Evolutionary conservation across 2,888 invertebrate species (phyloP), one percentile per base, ranked within the genome.

Genomic region (Heliothis peltigera): DNA sequence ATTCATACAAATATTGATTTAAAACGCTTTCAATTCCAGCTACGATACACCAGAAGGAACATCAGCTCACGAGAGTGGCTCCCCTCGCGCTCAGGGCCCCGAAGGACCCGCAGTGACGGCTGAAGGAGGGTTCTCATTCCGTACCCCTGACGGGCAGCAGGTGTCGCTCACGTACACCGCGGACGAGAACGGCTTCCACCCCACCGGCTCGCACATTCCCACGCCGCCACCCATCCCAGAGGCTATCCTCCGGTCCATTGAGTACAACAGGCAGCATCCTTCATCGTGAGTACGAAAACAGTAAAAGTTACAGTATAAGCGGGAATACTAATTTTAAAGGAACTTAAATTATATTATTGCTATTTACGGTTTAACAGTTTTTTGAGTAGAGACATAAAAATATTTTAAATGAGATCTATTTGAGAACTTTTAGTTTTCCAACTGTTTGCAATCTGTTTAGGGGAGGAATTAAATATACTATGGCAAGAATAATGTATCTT

Each of bases 161-260:
- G 95, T 96, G 81, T 95, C 96, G 10, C 89, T 97, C 60, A 95
- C 96, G 2, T 97, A 97, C 91, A 95, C 96, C 39, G 97, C 97
- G 22, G 97, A 97, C 81, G 97, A 97, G 87, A 96, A 96, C 81
- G 97, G 97, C 58, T 97, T 96, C 92, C 96, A 96, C 81, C 96
- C 96, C 17, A 94, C 90, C 69, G 96, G 96, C 15, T 94, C 95
- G 0, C 96, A 96, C 81, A 88, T 96, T 43, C 96, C 96, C 7
- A 96, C 96, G 0, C 95, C 96, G 0, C 96, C 96, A 0, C 96
- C 96, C 12, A 96, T 96, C 70, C 96, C 96, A 1, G 95, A 95
- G 59, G 96, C 94, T 25, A 96, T 96, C 77, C 89, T 95, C 44
- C 92, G 95, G 73, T 95, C 95, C 28, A 84, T 95, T 51, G 95